Evolutionary conservation across 2,113 vertebrate species (phyloP).

Genomic region (Macaca nemestrina): DNA sequence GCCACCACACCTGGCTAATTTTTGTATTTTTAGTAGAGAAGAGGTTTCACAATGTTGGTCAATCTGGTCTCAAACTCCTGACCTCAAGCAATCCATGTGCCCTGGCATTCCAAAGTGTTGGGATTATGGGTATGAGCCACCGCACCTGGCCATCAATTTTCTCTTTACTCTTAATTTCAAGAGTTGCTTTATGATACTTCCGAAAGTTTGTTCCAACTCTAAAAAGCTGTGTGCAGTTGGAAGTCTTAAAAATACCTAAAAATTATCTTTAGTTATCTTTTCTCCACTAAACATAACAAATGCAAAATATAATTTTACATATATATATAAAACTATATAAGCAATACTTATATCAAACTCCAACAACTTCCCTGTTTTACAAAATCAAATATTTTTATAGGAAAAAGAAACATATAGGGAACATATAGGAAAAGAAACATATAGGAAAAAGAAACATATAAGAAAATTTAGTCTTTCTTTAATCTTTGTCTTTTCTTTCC

Average conservation of each 20-base stretch:
- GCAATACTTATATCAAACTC: neutral
- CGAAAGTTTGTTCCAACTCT: neutral
- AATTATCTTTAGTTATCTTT: neutral
- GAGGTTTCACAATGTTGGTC: no score
- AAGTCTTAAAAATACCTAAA: neutral
- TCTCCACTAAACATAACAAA: neutral
- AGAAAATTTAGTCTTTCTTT: neutral
- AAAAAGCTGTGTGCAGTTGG: neutral
- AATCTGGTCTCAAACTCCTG: neutral
- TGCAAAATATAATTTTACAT: neutral
- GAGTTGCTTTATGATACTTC: neutral
- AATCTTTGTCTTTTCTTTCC: neutral
- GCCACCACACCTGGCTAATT: no score
- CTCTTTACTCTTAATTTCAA: conserved; percentile 31
- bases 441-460: no score
- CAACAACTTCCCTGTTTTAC: neutral
- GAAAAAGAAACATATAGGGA: neutral
- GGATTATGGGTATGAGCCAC: neutral
- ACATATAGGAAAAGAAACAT: no score
- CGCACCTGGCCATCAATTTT: neutral
- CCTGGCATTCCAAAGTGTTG: neutral
- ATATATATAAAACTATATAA: neutral
- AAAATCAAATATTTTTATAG: conserved; percentile 10
- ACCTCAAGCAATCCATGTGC: neutral
- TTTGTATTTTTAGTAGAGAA: no score